These are phyloP conservation scores for Sphyrna mokarran DNA, from an alignment of 2,113 vertebrate genomes.

Conservation along the genomic window DNA sequence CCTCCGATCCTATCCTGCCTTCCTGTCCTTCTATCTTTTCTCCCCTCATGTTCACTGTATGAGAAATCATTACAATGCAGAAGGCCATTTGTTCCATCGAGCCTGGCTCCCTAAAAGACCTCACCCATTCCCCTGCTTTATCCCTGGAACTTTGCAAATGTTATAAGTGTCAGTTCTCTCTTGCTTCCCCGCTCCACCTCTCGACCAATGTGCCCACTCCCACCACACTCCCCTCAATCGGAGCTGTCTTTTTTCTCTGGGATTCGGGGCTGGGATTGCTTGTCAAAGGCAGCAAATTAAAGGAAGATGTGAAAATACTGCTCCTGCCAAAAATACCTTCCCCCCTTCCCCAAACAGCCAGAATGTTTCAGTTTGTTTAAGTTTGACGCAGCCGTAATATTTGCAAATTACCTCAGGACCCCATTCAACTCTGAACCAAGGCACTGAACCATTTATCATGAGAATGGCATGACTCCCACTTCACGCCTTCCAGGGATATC, in stretches of 20 bases:
- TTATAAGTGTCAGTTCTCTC: background rate
- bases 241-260: background rate
- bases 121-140: too few species aligned
- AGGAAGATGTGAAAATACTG: background rate
- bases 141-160: background rate
- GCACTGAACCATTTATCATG: background rate
- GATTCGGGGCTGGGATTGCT: background rate
- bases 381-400: background rate
- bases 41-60: background rate
- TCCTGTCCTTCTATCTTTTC: background rate
- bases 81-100: too few species aligned
- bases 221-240: background rate
- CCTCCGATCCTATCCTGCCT: background rate
- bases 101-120: too few species aligned
- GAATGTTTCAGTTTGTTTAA: background rate
- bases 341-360: background rate
- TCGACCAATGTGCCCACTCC: too few species aligned
- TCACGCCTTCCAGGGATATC: background rate
- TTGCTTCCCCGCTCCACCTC: background rate
- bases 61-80: background rate
- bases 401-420: background rate
- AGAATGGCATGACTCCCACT: background rate
- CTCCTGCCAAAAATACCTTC: background rate
- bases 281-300: background rate
- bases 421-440: background rate